A percentile compares a stretch with the other conserved stretches of the same genome.
phyloP scores from a whole-genome alignment of 2,888 invertebrate genomes.

The Tinea trinotella region DNA sequence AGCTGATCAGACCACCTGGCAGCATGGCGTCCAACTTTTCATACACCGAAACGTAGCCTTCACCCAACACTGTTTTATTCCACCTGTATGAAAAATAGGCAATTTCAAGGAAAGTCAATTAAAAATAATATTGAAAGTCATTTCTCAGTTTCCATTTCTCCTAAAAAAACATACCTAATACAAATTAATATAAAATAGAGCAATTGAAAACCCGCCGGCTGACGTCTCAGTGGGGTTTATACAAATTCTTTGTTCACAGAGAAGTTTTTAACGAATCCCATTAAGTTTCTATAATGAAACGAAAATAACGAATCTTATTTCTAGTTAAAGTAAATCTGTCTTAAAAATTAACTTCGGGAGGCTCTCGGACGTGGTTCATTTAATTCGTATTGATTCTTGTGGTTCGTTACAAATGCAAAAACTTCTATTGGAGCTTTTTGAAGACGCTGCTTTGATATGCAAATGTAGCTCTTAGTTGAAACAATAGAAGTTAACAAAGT shows the following conservation, averaged over 20 bases:
- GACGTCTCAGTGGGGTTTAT: slow-evolving; percentile 13
- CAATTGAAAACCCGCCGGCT: neutral
- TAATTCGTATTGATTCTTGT: slow-evolving; percentile 47
- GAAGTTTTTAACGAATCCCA: slow-evolving; percentile 14
- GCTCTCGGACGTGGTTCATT: slow-evolving; percentile 34
- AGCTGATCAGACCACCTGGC: too few species aligned
- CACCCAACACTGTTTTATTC: too few species aligned
- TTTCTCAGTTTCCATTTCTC: neutral
- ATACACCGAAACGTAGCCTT: too few species aligned
- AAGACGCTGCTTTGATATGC: slow-evolving; percentile 48
- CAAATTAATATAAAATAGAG: neutral
- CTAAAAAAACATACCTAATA: neutral
- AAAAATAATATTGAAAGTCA: too few species aligned
- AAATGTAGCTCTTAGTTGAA: slow-evolving; percentile 50
- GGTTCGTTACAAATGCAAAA: slow-evolving; percentile 62
- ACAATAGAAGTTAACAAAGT: slow-evolving; percentile 41
- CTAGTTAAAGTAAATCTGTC: slow-evolving; percentile 15
- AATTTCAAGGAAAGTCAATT: too few species aligned
- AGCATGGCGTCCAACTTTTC: too few species aligned
- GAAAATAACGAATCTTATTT: slow-evolving; percentile 17
- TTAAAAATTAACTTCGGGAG: slow-evolving; percentile 23
- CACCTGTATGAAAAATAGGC: too few species aligned
- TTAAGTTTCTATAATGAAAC: slow-evolving; percentile 17
- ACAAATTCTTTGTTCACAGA: neutral
- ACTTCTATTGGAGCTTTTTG: slow-evolving; percentile 53